Conservation (phyloP, 1,140 invertebrate species). For the Drosophila bipectinata region DNA sequence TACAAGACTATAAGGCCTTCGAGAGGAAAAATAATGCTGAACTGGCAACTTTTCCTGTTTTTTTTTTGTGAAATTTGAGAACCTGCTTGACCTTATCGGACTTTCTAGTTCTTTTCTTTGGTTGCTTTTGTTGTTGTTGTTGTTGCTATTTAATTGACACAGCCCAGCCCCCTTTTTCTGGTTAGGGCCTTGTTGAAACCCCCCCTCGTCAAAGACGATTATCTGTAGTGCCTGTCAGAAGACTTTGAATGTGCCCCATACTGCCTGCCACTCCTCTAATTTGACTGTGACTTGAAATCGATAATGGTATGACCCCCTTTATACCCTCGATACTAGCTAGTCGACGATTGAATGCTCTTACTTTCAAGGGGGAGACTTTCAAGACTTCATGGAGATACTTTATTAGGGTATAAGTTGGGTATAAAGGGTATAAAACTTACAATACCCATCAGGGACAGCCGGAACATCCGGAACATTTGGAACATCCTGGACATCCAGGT, state of each 20-base stretch:
- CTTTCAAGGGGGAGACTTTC: too few relatives aligned
- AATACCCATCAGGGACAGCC: too few relatives aligned
- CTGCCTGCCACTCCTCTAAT: not conserved
- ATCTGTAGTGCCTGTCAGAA: conserved; percentile 44
- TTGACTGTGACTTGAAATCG: conserved; percentile 42
- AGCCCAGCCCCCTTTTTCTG: conserved; percentile 3
- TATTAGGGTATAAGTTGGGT: too few relatives aligned
- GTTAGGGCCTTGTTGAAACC: not conserved
- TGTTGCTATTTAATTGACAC: conserved; percentile 61
- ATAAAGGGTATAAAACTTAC: too few relatives aligned
- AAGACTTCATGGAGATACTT: too few relatives aligned
- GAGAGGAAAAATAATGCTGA: not conserved
- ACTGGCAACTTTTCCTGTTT: conserved; percentile 13
- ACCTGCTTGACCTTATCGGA: conserved; percentile 56
- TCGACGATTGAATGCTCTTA: too few relatives aligned
- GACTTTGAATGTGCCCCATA: conserved; percentile 5
- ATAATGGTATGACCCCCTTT: conserved; percentile 13
- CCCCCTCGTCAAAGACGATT: conserved; percentile 33
- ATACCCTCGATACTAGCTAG: too few relatives aligned
- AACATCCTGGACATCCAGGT: not conserved
- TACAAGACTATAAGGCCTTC: not conserved
- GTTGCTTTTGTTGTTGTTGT: conserved; percentile 1
- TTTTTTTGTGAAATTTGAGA: conserved; percentile 33
- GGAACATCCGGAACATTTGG: too few relatives aligned
- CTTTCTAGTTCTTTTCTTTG: conserved; percentile 5